A percentile compares a stretch with the other conserved stretches of the same genome.
These are phyloP conservation scores for Caenorhabditis afra DNA, from an alignment of 2,888 invertebrate species.

Conservation along the genomic window DNA sequence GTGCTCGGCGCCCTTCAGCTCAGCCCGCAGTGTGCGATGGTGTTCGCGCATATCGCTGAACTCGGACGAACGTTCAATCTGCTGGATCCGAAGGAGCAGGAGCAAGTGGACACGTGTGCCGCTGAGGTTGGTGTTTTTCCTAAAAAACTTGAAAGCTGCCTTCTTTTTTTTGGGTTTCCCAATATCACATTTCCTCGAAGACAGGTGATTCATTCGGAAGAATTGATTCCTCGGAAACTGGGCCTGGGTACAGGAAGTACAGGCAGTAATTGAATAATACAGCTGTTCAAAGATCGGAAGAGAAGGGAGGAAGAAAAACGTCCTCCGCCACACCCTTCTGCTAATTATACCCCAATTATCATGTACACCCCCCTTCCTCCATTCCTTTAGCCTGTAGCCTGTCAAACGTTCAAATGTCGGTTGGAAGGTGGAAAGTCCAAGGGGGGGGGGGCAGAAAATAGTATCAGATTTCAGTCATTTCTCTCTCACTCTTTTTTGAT, in stretches of 20 bases:
- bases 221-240: background rate
- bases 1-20: slow-evolving; percentile 74
- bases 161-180: background rate
- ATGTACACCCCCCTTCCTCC: slow-evolving; percentile 5
- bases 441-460: too few species aligned
- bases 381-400: background rate
- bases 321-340: slow-evolving; percentile 13
- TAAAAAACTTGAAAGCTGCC: too few species aligned
- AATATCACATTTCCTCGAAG: background rate
- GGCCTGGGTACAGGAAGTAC: too few species aligned
- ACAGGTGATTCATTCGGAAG: background rate
- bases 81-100: slow-evolving; percentile 65
- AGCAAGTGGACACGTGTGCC: slow-evolving; percentile 63
- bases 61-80: slow-evolving; percentile 63
- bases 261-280: slow-evolving; percentile 2
- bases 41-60: slow-evolving; percentile 75
- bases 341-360: slow-evolving; percentile 48
- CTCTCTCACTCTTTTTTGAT: too few species aligned
- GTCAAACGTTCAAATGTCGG: too few species aligned
- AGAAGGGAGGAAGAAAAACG: too few species aligned
- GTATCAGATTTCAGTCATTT: too few species aligned
- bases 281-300: slow-evolving; percentile 37
- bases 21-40: slow-evolving; percentile 75
- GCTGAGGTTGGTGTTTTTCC: slow-evolving; percentile 51
- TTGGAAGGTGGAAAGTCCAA: too few species aligned